Conservation (phyloP, 2,888 invertebrate genomes). For the Rotaria sp. region DNA sequence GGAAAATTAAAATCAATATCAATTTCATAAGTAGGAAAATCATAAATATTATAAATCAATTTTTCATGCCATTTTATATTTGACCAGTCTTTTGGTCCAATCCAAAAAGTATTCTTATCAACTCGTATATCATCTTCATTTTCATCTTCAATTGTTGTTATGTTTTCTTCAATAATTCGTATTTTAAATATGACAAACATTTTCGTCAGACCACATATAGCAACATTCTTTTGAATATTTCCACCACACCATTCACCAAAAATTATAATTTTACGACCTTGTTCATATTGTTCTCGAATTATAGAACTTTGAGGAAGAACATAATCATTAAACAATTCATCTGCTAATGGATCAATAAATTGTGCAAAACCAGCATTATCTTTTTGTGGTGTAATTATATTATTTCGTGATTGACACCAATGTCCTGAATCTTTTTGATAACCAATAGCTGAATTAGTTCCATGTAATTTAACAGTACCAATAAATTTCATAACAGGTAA, state of each 20-base stretch:
- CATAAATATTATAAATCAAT: neutral
- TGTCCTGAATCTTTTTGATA: neutral
- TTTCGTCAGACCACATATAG: neutral
- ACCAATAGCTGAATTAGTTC: neutral
- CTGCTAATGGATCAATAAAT: neutral
- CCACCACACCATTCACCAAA: slow-evolving; percentile 28
- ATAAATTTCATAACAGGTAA: slow-evolving; percentile 4
- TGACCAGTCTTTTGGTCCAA: neutral
- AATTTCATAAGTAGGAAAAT: slow-evolving; percentile 15
- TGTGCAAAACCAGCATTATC: slow-evolving; percentile 8
- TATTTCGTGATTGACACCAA: slow-evolving; percentile 22
- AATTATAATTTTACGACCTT: neutral
- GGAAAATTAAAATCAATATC: neutral
- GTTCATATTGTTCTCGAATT: slow-evolving; percentile 10
- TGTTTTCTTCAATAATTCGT: neutral
- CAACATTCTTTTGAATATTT: slow-evolving; percentile 21
- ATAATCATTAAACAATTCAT: neutral
- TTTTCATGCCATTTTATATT: slow-evolving; percentile 9
- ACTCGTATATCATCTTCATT: neutral
- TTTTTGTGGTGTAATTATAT: neutral
- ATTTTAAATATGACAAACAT: slow-evolving; percentile 21
- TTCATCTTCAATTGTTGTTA: neutral
- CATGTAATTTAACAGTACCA: slow-evolving; percentile 25
- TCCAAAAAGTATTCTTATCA: neutral
- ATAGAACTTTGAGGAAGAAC: neutral